phyloP scores from a whole-genome alignment of 2,797 vertebrate species.

The Lepus townsendii region DNA sequence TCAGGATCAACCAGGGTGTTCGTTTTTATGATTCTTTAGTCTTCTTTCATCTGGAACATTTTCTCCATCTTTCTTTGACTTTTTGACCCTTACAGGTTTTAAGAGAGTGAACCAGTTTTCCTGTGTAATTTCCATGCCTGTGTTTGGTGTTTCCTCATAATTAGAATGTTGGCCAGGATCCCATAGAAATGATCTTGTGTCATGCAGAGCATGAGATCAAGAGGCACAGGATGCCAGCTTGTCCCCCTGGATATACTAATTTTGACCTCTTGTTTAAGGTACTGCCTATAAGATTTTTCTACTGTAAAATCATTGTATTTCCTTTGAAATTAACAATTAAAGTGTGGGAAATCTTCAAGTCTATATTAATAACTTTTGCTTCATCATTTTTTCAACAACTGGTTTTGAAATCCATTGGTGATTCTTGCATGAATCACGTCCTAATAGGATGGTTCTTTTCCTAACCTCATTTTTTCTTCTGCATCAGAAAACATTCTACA shows the following conservation, averaged over 20 bases:
- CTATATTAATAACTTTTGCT: neutral
- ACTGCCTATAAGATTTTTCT: neutral
- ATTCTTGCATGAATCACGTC: neutral
- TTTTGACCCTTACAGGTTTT: neutral
- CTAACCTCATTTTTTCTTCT: neutral
- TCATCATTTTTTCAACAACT: neutral
- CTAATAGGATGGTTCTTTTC: neutral
- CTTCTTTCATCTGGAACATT: neutral
- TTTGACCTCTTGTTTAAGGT: neutral
- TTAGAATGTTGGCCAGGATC: neutral
- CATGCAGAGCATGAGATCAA: neutral
- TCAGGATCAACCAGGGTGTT: fast-evolving
- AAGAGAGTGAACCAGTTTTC: too few relatives aligned
- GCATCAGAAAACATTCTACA: neutral
- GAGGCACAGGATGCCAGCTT: fast-evolving
- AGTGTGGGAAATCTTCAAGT: neutral
- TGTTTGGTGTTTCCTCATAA: neutral
- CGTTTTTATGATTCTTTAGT: neutral
- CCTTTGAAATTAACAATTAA: neutral
- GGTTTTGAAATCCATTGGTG: too few relatives aligned
- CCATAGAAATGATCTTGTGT: neutral
- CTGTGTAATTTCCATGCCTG: neutral
- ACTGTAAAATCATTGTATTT: neutral
- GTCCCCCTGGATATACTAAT: neutral
- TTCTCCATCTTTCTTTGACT: neutral